phyloP scores from a whole-genome alignment of 1,140 invertebrate genomes.

The Temnothorax curvispinosus region DNA sequence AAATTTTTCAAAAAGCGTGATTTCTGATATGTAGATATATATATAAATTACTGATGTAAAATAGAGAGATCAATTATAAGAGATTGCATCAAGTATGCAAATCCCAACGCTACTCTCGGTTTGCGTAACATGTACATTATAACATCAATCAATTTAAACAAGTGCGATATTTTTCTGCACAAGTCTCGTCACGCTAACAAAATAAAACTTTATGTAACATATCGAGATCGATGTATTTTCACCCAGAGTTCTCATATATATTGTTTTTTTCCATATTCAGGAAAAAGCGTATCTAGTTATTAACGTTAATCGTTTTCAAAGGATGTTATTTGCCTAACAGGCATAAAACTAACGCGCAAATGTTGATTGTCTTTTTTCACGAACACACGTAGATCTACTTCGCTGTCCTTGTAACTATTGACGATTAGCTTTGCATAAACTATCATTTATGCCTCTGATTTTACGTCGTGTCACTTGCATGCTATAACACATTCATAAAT shows the following conservation, averaged over 20 bases:
- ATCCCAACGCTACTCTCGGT: not conserved
- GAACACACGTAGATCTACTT: not conserved
- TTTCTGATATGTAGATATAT: not conserved
- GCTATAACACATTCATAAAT: not conserved
- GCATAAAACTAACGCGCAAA: constrained; percentile 3
- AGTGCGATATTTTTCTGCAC: not conserved
- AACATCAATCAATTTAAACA: constrained; percentile 17
- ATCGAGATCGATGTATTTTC: not conserved
- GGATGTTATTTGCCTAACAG: constrained; percentile 5
- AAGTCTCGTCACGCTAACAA: not conserved
- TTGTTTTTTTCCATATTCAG: not conserved
- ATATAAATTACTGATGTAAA: not conserved
- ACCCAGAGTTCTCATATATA: not conserved
- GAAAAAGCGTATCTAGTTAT: constrained; percentile 5
- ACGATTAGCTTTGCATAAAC: constrained; percentile 30
- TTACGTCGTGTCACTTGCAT: not conserved
- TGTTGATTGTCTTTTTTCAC: not conserved
- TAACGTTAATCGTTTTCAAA: not conserved
- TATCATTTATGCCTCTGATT: constrained; percentile 36
- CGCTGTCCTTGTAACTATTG: constrained; percentile 38
- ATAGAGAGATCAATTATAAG: not conserved
- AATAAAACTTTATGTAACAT: not conserved
- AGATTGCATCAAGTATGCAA: constrained; percentile 9
- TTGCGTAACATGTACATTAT: not conserved
- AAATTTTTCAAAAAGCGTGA: not conserved